A percentile compares a stretch with the other conserved stretches of the same genome.
These are phyloP conservation scores for Epinephelus lanceolatus DNA, from an alignment of 2,113 vertebrate genomes.

Conservation along the genomic window DNA sequence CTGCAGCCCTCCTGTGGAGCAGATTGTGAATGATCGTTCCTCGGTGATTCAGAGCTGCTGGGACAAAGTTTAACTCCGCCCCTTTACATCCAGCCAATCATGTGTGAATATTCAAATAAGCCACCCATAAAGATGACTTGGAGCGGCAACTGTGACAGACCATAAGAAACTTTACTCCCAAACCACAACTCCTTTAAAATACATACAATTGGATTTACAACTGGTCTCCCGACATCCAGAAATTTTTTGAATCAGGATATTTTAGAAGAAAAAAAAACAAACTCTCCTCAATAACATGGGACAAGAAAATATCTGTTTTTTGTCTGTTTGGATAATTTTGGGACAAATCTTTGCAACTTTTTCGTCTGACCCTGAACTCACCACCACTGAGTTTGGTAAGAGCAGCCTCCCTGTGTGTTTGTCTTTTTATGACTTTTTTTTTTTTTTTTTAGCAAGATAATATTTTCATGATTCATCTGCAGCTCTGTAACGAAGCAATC, in stretches of 20 bases:
- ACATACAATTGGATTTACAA: constrained; percentile 50
- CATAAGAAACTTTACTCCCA: constrained; percentile 56
- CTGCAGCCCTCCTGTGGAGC: background rate
- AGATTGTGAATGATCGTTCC: constrained; percentile 40
- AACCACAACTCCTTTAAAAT: background rate
- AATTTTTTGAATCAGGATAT: constrained; percentile 19
- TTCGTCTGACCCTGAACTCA: constrained; percentile 68
- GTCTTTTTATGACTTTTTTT: background rate
- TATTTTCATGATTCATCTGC: background rate
- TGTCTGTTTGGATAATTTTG: constrained; percentile 82
- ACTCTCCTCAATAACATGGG: constrained; percentile 79
- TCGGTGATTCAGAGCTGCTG: constrained; percentile 1
- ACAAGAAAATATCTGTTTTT: constrained; percentile 69
- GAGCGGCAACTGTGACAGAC: constrained; percentile 73
- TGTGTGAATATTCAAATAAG: constrained; percentile 77
- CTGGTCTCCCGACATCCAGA: background rate
- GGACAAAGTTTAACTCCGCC: constrained; percentile 68
- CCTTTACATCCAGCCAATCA: constrained; percentile 75
- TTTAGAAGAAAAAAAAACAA: background rate
- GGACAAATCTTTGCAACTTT: constrained; percentile 70
- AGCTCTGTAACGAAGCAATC: background rate
- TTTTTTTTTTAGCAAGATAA: background rate
- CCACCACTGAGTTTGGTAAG: constrained; percentile 78
- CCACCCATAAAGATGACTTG: constrained; percentile 80
- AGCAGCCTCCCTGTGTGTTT: background rate